Conservation (phyloP, 2,797 vertebrate species). For the Premnoplex brunnescens region DNA sequence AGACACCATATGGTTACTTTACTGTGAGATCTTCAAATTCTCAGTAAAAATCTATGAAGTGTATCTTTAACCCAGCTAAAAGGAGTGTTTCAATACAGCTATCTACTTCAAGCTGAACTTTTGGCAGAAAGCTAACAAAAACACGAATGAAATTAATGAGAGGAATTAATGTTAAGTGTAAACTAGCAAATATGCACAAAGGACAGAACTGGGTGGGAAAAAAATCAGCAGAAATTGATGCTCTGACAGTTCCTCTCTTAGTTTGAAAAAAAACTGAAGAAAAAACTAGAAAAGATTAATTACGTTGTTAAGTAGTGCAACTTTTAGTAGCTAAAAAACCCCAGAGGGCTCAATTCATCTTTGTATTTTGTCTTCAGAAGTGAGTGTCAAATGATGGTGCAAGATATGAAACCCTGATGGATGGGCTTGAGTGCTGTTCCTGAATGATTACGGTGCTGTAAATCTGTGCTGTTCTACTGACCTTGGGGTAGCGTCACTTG, state of each 20-base stretch:
- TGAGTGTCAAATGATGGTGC: conserved; percentile 4
- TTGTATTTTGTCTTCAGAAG: conserved; percentile 26
- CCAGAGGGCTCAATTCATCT: conserved; percentile 25
- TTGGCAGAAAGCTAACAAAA: not conserved
- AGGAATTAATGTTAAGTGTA: not conserved
- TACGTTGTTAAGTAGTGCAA: conserved; percentile 5
- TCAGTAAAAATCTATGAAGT: not conserved
- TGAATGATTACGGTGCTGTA: not conserved
- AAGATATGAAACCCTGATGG: not conserved
- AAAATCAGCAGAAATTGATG: not conserved
- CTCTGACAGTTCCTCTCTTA: not conserved
- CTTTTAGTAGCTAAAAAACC: conserved; percentile 10
- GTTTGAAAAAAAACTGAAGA: not conserved
- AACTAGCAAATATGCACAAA: not conserved
- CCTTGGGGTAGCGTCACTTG: not conserved
- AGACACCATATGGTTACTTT: not conserved
- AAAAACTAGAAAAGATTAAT: conserved; percentile 38
- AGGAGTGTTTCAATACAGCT: not conserved
- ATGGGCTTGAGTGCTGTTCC: not conserved
- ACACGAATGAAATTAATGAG: not conserved
- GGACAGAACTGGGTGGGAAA: not conserved
- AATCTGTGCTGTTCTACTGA: not conserved
- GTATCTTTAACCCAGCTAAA: not conserved
- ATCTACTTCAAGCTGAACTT: not conserved
- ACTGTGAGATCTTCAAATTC: not conserved